These are phyloP conservation scores for Zonitis immaculata DNA, from an alignment of 2,888 invertebrate genomes.

Conservation along the genomic window DNA sequence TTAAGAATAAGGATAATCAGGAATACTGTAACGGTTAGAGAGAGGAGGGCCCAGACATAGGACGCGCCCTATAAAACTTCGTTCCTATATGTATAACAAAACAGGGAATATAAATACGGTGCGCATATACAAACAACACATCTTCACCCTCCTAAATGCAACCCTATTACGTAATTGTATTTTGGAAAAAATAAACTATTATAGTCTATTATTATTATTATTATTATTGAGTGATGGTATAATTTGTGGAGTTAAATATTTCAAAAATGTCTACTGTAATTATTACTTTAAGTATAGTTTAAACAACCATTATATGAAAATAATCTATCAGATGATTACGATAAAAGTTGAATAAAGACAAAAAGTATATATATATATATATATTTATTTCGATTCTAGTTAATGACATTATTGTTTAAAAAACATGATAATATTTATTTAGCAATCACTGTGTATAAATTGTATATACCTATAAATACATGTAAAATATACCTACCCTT, in stretches of 20 bases:
- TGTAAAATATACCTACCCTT: slow-evolving; percentile 28
- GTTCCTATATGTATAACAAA: not conserved
- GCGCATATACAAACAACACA: not conserved
- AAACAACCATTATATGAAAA: slow-evolving; percentile 14
- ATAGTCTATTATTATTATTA: too few species aligned
- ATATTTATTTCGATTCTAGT: slow-evolving; percentile 8
- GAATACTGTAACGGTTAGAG: slow-evolving; percentile 27
- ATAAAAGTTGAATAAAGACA: slow-evolving; percentile 12
- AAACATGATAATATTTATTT: slow-evolving; percentile 33
- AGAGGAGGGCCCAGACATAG: slow-evolving; percentile 36
- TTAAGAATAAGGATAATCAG: slow-evolving; percentile 46
- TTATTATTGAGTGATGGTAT: not conserved
- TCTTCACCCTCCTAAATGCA: not conserved
- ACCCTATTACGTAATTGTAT: not conserved
- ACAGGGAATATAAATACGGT: not conserved
- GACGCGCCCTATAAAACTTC: slow-evolving; percentile 18
- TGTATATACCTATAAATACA: too few species aligned
- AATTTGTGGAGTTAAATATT: not conserved
- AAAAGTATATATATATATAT: too few species aligned
- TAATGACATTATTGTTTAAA: slow-evolving; percentile 31
- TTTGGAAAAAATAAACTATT: too few species aligned
- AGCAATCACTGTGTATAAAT: slow-evolving; percentile 33
- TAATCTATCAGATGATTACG: slow-evolving; percentile 11
- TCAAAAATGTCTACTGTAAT: not conserved
- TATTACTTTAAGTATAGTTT: slow-evolving; percentile 4